phyloP scores from a whole-genome alignment of 2,888 invertebrate genomes.

The Omphaloscelis lunosa region DNA sequence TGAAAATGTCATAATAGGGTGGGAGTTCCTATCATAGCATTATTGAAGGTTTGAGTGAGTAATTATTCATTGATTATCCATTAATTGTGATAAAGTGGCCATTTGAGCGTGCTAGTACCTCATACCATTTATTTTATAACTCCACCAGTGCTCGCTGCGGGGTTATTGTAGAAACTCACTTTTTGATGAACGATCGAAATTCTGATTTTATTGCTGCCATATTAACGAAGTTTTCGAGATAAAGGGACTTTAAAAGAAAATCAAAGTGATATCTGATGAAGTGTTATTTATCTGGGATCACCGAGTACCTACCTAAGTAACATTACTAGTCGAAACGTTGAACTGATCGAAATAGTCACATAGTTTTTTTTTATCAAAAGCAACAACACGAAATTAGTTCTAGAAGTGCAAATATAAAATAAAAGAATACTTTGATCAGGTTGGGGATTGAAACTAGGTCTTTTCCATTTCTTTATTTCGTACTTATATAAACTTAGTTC shows the following conservation, averaged over 20 bases:
- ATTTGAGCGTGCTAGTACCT: constrained; percentile 39
- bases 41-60: constrained; percentile 43
- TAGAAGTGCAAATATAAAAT: constrained; percentile 28
- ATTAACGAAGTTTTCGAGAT: constrained; percentile 47
- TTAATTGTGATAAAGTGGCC: constrained; percentile 55
- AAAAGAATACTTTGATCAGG: constrained; percentile 6
- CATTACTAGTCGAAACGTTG: not conserved
- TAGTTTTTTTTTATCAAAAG: constrained; percentile 3
- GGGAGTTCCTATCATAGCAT: constrained; percentile 36
- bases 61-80: constrained; percentile 64
- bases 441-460: constrained; percentile 24
- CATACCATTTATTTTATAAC: constrained; percentile 48
- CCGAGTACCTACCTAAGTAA: not conserved
- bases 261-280: constrained; percentile 13
- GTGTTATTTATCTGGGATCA: not conserved
- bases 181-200: constrained; percentile 52
- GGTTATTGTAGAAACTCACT: constrained; percentile 35
- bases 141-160: constrained; percentile 9
- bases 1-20: constrained; percentile 38
- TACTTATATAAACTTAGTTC: constrained; percentile 39
- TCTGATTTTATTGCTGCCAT: constrained; percentile 45
- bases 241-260: constrained; percentile 31
- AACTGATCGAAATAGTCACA: not conserved
- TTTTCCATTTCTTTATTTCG: constrained; percentile 42
- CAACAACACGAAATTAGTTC: constrained; percentile 5